Conservation (phyloP, 2,797 vertebrate genomes). For the Xiphophorus birchmanni region DNA sequence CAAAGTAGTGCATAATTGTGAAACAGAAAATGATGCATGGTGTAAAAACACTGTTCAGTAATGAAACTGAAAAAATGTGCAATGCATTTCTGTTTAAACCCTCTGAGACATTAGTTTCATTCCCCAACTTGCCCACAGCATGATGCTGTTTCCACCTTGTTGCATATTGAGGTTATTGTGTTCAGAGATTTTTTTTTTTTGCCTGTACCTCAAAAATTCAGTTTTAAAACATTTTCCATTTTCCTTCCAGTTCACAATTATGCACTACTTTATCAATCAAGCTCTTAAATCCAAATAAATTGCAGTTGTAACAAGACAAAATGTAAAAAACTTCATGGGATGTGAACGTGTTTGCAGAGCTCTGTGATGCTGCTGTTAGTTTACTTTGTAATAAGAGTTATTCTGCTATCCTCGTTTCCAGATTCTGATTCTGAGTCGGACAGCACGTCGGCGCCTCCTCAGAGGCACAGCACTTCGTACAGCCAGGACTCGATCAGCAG, state of each 20-base stretch:
- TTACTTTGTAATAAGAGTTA: background rate
- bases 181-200: too few species aligned
- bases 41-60: background rate
- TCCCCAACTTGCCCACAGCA: background rate
- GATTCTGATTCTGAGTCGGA: constrained; percentile 83
- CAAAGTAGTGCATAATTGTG: background rate
- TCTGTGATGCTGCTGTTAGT: background rate
- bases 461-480: constrained; percentile 73
- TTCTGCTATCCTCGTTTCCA: constrained; percentile 18
- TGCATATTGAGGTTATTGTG: background rate
- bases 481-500: constrained; percentile 79
- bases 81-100: background rate
- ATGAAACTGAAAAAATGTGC: background rate
- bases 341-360: background rate
- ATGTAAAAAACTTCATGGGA: background rate
- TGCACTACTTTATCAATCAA: background rate
- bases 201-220: too few species aligned
- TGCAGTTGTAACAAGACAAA: background rate
- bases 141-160: background rate
- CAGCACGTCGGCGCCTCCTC: constrained; percentile 61
- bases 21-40: background rate
- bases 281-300: background rate
- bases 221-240: background rate
- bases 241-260: background rate
- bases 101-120: background rate